Evolutionary conservation across 2,888 invertebrate species (phyloP), one percentile per base, ranked within the genome.

Genomic region (Uloborus plumipes): DNA sequence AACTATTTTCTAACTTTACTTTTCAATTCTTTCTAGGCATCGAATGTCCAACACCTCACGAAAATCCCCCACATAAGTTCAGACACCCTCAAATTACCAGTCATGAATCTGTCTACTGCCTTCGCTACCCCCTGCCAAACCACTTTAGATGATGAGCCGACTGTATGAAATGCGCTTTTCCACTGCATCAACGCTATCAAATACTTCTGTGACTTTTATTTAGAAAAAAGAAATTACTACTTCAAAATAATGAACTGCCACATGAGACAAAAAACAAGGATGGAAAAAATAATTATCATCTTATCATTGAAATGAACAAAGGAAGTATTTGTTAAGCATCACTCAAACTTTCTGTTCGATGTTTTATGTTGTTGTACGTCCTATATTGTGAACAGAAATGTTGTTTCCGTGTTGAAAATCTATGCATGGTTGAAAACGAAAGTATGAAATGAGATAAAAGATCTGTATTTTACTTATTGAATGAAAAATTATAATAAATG

Each of bases 381-480:
- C 39, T 39, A 39, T 39, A 39, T 65, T 71, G 71, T 71, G 64
- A 77, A 67, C 64, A 39, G 51, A 74, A 55, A 51, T 67, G 26
- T 64, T 49, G 7, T 61, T 22, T 26, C 22, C 55, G 22, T 61
- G 49, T 22, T 49, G 11, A 58, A 49, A 31, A n/a, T 66, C 59
- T 70, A 47, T 58, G 55, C 53, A 77, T 70, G 78, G 65, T 69
- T 55, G 77, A 53, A 58, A 62, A 53, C 7, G n/a, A 51, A 73
- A 70, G 22, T 55, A 67, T n/a, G 55, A 67, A 67, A 81, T 66
- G 66, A 81, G 9, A 39, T 9, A 39, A 39, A 39, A 39, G 80
- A 81, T 81, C 74, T 81, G 80, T 81, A 81, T 70, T 81, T 74
- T 81, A 80, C 67, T 81, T 74, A 74, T 81, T 74, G 74, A 69